phyloP scores from a whole-genome alignment of 2,797 vertebrate genomes.

The Neoniphon sammara region DNA sequence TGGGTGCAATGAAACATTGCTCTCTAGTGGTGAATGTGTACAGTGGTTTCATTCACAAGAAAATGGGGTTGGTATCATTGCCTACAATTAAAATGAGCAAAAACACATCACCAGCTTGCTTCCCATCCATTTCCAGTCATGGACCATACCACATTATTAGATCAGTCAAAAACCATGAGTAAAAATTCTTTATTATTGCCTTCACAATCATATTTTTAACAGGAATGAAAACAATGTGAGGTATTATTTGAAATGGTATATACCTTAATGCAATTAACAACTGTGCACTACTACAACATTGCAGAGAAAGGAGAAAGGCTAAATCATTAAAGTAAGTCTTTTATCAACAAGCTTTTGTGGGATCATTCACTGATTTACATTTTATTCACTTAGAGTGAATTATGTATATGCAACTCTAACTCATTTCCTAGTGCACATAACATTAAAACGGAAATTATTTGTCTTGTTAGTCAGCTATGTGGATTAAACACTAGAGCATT shows the following conservation, averaged over 20 bases:
- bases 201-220: constrained; percentile 44
- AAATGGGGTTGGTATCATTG: too few relatives aligned
- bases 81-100: too few relatives aligned
- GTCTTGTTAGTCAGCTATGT: constrained; percentile 35
- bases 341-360: neutral
- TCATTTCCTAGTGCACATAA: neutral
- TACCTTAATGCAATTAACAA: constrained; percentile 26
- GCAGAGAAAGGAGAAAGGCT: neutral
- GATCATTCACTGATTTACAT: constrained; percentile 19
- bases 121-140: too few relatives aligned
- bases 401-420: constrained; percentile 17
- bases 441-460: constrained; percentile 17
- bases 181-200: constrained; percentile 61
- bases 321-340: neutral
- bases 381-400: constrained; percentile 10
- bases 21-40: constrained; percentile 55
- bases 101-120: too few relatives aligned
- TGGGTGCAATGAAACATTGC: neutral
- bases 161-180: neutral
- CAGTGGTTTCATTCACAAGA: neutral
- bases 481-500: constrained; percentile 28
- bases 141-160: neutral
- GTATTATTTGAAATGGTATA: constrained; percentile 20
- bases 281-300: constrained; percentile 14
- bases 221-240: constrained; percentile 48